Evolutionary conservation across 2,113 vertebrate species (phyloP).

Genomic region (Camelus bactrianus): DNA sequence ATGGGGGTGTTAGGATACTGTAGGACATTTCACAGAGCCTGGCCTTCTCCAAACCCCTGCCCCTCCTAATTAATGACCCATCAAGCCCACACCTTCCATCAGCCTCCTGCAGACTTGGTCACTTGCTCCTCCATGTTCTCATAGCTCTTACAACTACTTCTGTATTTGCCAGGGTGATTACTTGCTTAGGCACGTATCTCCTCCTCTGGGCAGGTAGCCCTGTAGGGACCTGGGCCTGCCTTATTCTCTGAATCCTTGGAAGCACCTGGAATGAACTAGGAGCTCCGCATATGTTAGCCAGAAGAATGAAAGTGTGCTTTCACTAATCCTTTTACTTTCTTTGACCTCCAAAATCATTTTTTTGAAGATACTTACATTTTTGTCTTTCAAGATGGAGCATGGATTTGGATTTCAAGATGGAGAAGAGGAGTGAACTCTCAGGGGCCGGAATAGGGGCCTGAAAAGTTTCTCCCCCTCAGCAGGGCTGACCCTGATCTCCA

Average conservation of each 20-base stretch:
- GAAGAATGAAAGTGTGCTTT: background rate
- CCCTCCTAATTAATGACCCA: background rate
- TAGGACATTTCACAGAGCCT: background rate
- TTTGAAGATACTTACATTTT: constrained; percentile 1
- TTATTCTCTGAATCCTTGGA: background rate
- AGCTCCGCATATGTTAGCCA: background rate
- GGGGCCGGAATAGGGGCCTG: background rate
- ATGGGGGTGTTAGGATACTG: background rate
- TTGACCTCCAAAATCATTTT: background rate
- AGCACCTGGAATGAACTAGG: background rate
- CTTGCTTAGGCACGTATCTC: background rate
- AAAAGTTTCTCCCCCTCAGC: background rate
- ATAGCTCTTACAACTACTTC: background rate
- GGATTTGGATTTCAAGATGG: background rate
- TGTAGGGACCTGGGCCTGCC: background rate
- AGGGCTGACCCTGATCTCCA: background rate
- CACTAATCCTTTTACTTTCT: background rate
- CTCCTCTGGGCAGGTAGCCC: background rate
- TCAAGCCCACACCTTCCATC: background rate
- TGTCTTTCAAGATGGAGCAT: background rate
- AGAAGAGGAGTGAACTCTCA: background rate
- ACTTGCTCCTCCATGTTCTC: background rate
- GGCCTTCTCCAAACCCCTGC: background rate
- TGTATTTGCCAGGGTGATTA: background rate
- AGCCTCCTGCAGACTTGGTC: background rate